phyloP scores from a whole-genome alignment of 2,797 vertebrate species.

The Alcedo quadribrachys region DNA sequence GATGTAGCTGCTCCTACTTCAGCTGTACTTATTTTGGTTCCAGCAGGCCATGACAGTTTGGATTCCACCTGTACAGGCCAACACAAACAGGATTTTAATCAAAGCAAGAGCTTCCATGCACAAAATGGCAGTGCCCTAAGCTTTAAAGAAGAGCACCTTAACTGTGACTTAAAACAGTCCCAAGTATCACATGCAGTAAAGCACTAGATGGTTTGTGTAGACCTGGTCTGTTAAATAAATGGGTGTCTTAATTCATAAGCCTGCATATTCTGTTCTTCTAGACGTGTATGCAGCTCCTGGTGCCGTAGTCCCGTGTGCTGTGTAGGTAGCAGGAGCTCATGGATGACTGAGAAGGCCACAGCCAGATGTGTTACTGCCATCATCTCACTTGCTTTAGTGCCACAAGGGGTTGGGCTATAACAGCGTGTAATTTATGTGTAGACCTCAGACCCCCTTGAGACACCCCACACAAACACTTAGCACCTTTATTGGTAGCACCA shows the following conservation, averaged over 20 bases:
- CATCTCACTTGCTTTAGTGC: neutral
- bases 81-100: neutral
- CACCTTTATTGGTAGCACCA: neutral
- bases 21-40: neutral
- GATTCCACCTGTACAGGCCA: neutral
- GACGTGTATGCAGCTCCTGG: neutral
- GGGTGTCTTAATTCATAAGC: neutral
- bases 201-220: neutral
- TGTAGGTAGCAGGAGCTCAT: neutral
- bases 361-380: neutral
- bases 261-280: neutral
- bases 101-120: neutral
- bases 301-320: rapidly evolving
- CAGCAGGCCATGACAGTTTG: neutral
- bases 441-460: neutral
- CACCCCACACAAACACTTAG: neutral
- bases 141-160: neutral
- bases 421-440: rapidly evolving
- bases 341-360: neutral
- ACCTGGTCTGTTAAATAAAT: neutral
- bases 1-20: neutral
- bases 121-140: neutral
- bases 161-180: neutral
- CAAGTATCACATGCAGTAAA: neutral
- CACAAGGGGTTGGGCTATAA: neutral